A percentile compares a stretch with the other conserved stretches of the same genome.
These are phyloP conservation scores for Drosophila tropicalis DNA, from an alignment of 1,140 invertebrate genomes.

Conservation along the genomic window DNA sequence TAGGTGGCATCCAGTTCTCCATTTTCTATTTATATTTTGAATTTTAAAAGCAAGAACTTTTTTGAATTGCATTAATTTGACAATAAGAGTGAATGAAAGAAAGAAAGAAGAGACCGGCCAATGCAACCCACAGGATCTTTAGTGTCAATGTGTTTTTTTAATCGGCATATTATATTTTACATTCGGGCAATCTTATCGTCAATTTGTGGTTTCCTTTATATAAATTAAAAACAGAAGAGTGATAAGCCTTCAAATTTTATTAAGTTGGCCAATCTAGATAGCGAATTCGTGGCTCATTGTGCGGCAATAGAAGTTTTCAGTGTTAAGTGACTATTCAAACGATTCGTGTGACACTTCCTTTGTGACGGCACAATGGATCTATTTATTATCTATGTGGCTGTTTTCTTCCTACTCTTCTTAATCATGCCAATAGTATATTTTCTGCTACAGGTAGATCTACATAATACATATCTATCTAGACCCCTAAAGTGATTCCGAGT, in stretches of 20 bases:
- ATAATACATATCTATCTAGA: neutral
- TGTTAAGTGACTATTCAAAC: slow-evolving; percentile 38
- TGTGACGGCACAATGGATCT: slow-evolving; percentile 44
- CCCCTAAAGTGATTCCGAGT: neutral
- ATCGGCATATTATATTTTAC: neutral
- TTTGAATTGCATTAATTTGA: no score
- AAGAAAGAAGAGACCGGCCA: no score
- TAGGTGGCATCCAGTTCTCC: slow-evolving; percentile 12
- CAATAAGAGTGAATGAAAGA: no score
- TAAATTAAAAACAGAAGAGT: slow-evolving; percentile 10
- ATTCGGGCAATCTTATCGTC: slow-evolving; percentile 4
- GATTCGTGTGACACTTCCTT: slow-evolving; percentile 37
- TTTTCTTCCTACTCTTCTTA: slow-evolving; percentile 57
- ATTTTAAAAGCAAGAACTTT: no score
- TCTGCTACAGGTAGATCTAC: slow-evolving; percentile 51
- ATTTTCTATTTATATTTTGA: no score
- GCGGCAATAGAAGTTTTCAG: slow-evolving; percentile 25
- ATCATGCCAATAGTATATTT: slow-evolving; percentile 59
- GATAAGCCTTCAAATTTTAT: slow-evolving; percentile 16
- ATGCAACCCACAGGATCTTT: neutral
- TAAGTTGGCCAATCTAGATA: slow-evolving; percentile 40
- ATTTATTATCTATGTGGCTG: slow-evolving; percentile 48
- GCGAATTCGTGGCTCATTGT: neutral
- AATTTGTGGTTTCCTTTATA: slow-evolving; percentile 6
- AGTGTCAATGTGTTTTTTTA: neutral